A percentile compares a stretch with the other conserved stretches of the same genome.
Evolutionary conservation across 2,113 vertebrate species (phyloP).

Genomic region (Empidonax traillii): DNA sequence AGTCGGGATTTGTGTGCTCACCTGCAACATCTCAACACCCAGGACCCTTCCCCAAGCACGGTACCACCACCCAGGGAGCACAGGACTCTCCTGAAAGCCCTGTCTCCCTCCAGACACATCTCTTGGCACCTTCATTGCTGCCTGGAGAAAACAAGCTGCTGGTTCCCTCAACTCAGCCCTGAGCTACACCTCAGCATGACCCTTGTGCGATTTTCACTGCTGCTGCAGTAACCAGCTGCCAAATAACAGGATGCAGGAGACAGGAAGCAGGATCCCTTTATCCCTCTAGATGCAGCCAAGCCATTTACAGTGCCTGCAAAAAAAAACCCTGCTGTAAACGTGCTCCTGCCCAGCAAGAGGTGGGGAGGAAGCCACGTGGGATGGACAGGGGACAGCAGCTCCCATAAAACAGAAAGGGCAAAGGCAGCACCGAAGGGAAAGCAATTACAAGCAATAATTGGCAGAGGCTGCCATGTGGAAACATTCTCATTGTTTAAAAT

Average conservation of each 20-base stretch:
- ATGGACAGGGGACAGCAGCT: background rate
- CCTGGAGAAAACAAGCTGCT: background rate
- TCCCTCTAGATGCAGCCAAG: background rate
- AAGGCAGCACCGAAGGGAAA: background rate
- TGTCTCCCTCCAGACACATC: background rate
- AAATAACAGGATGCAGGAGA: slow-evolving; percentile 1
- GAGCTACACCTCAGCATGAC: background rate
- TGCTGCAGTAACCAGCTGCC: slow-evolving; percentile 19
- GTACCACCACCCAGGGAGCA: background rate
- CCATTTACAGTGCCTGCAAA: background rate
- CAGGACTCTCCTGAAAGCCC: background rate
- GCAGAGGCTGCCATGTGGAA: slow-evolving; percentile 44
- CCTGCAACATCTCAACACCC: rapidly evolving
- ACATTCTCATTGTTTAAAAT: slow-evolving; percentile 54
- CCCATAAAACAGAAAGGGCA: background rate
- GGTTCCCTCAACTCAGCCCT: background rate
- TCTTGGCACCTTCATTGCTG: background rate
- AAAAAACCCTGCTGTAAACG: background rate
- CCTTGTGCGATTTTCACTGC: background rate
- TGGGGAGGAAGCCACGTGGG: background rate
- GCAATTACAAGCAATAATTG: slow-evolving; percentile 67
- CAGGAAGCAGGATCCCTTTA: slow-evolving; percentile 30
- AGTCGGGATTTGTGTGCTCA: background rate
- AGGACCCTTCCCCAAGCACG: rapidly evolving
- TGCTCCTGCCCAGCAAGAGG: background rate